These are phyloP conservation scores for Hyles vespertilio DNA, from an alignment of 1,140 invertebrate genomes.

Conservation along the genomic window DNA sequence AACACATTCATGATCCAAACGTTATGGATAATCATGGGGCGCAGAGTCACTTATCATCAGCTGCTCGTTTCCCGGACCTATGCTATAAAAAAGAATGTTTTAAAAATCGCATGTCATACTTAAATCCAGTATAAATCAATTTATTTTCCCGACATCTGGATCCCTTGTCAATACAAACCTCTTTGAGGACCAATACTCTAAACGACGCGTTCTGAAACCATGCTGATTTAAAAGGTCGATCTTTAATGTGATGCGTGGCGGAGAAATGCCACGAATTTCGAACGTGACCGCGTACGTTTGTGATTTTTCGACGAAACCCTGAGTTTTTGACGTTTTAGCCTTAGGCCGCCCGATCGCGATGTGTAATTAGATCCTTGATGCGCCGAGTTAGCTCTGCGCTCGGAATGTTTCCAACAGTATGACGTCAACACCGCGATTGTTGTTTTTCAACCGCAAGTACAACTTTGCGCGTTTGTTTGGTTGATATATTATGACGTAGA, in stretches of 20 bases:
- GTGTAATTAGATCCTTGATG: constrained; percentile 15
- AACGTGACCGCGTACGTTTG: constrained; percentile 11
- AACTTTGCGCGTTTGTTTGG: not conserved
- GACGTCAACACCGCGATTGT: not conserved
- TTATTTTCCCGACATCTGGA: too few relatives aligned
- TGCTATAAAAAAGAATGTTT: too few relatives aligned
- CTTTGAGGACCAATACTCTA: too few relatives aligned
- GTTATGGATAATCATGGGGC: too few relatives aligned
- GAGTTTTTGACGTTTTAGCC: constrained; percentile 17
- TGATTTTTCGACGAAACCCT: constrained; percentile 17
- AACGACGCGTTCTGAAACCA: too few relatives aligned
- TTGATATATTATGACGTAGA: constrained; percentile 10
- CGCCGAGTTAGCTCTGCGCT: constrained; percentile 2
- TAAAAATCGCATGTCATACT: too few relatives aligned
- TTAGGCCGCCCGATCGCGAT: constrained; percentile 10
- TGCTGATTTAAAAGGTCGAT: constrained; percentile 7
- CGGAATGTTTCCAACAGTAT: not conserved
- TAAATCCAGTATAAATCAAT: too few relatives aligned
- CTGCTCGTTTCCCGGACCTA: too few relatives aligned
- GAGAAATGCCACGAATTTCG: constrained; percentile 10
- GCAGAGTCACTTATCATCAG: too few relatives aligned
- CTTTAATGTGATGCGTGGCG: constrained; percentile 6
- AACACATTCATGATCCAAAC: too few relatives aligned
- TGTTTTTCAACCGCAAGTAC: not conserved
- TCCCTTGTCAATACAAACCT: too few relatives aligned